These are phyloP conservation scores for Cephus nigrinus DNA, from an alignment of 2,888 invertebrate species.

Conservation along the genomic window DNA sequence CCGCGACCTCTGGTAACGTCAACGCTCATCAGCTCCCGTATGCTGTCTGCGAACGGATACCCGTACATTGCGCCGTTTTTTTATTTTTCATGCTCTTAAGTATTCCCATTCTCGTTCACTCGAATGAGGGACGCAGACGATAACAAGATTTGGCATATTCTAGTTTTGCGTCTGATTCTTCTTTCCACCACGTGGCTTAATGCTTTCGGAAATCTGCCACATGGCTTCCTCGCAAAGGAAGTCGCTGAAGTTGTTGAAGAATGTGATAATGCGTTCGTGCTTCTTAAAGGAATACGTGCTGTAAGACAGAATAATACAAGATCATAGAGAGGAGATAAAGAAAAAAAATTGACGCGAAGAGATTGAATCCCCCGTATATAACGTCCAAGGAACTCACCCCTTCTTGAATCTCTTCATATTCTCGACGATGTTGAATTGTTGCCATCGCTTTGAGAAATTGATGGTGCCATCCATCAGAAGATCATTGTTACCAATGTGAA, in stretches of 20 bases:
- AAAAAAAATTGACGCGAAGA: background rate
- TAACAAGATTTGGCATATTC: slow-evolving; percentile 46
- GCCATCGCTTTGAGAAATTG: slow-evolving; percentile 98
- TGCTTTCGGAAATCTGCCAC: slow-evolving; percentile 98
- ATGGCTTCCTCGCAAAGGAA: slow-evolving; percentile 96
- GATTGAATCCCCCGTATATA: background rate
- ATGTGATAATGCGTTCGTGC: slow-evolving; percentile 92
- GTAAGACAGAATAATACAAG: slow-evolving; percentile 52
- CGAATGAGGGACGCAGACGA: slow-evolving; percentile 35
- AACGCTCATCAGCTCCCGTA: too few relatives aligned
- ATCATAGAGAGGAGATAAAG: slow-evolving; percentile 14
- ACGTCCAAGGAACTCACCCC: slow-evolving; percentile 75
- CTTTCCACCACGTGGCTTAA: slow-evolving; percentile 87
- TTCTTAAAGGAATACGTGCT: slow-evolving; percentile 94
- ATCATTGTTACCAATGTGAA: slow-evolving; percentile 97
- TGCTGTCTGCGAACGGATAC: too few relatives aligned
- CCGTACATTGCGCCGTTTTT: too few relatives aligned
- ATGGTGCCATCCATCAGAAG: slow-evolving; percentile 86
- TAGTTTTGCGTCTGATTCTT: slow-evolving; percentile 65
- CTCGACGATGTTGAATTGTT: slow-evolving; percentile 97
- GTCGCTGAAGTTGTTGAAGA: slow-evolving; percentile 97
- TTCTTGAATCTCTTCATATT: slow-evolving; percentile 98
- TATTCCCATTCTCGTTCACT: too few relatives aligned
- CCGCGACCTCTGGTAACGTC: too few relatives aligned
- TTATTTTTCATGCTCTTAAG: too few relatives aligned